Percentiles rank a stretch among this genome's conserved stretches.
Conservation (phyloP, 2,888 invertebrate species). For the Nomada fucata region DNA sequence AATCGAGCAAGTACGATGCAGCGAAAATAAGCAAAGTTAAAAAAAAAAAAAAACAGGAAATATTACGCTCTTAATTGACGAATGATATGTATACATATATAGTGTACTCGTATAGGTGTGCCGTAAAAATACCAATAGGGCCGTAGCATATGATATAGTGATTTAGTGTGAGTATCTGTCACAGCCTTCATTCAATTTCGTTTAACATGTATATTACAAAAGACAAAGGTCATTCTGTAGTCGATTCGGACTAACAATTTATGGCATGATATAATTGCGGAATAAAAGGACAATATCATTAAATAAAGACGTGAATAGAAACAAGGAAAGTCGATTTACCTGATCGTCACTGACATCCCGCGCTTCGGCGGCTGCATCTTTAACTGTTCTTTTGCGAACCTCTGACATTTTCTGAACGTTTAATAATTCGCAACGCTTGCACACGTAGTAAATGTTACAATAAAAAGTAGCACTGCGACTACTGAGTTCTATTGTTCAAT, state of each 20-base stretch:
- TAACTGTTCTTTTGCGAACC: slow-evolving; percentile 79
- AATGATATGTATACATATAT: not conserved
- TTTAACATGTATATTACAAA: slow-evolving; percentile 13
- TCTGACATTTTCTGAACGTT: slow-evolving; percentile 77
- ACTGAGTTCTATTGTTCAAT: slow-evolving; percentile 64
- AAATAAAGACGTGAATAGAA: not conserved
- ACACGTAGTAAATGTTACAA: slow-evolving; percentile 50
- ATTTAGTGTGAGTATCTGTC: slow-evolving; percentile 54
- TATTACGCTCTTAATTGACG: not conserved
- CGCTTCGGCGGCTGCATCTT: slow-evolving; percentile 74
- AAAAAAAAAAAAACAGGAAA: not conserved
- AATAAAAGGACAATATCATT: not conserved
- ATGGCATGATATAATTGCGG: not conserved
- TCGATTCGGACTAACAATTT: not conserved
- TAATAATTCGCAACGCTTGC: slow-evolving; percentile 37
- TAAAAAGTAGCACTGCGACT: slow-evolving; percentile 66
- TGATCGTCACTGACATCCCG: slow-evolving; percentile 81
- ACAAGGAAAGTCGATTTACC: slow-evolving; percentile 67
- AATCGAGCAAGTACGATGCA: too few species aligned
- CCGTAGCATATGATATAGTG: not conserved
- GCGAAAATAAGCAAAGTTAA: not conserved
- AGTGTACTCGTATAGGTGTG: not conserved
- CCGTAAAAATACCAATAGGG: slow-evolving; percentile 28
- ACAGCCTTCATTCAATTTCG: slow-evolving; percentile 42
- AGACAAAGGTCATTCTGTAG: slow-evolving; percentile 37